phyloP scores from a whole-genome alignment of 30 jellyfish, hydroid and myxozoan species.

The Aurelia coerulea region DNA sequence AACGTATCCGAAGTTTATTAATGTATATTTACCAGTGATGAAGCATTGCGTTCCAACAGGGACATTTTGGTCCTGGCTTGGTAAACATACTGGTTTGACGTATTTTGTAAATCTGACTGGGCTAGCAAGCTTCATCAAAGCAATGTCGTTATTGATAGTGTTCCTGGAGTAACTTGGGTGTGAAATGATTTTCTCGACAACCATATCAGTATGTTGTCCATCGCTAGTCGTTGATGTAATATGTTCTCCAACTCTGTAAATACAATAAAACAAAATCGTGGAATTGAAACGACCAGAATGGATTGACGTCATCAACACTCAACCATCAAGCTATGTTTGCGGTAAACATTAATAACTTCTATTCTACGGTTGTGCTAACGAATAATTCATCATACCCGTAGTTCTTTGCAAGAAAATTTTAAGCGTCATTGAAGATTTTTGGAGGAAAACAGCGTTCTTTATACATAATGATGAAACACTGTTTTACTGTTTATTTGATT shows the following conservation, averaged over 20 bases:
- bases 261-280: too few relatives aligned
- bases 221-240: conserved; percentile 44
- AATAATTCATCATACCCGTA: too few relatives aligned
- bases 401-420: too few relatives aligned
- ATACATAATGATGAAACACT: too few relatives aligned
- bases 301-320: too few relatives aligned
- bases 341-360: too few relatives aligned
- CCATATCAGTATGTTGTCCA: conserved; percentile 39
- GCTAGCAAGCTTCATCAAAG: conserved; percentile 67
- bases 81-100: conserved; percentile 90
- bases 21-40: conserved; percentile 66
- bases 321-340: too few relatives aligned
- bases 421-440: too few relatives aligned
- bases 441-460: too few relatives aligned
- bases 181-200: conserved; percentile 54
- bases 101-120: conserved; percentile 68
- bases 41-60: conserved; percentile 85
- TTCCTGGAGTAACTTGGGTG: conserved; percentile 64
- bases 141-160: conserved; percentile 79
- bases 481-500: too few relatives aligned
- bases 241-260: conserved; percentile 64
- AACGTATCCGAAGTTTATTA: neutral
- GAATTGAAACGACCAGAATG: too few relatives aligned
- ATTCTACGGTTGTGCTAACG: too few relatives aligned
- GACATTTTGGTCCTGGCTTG: conserved; percentile 62